phyloP scores from a whole-genome alignment of 2,113 vertebrate genomes.

The Meles meles region DNA sequence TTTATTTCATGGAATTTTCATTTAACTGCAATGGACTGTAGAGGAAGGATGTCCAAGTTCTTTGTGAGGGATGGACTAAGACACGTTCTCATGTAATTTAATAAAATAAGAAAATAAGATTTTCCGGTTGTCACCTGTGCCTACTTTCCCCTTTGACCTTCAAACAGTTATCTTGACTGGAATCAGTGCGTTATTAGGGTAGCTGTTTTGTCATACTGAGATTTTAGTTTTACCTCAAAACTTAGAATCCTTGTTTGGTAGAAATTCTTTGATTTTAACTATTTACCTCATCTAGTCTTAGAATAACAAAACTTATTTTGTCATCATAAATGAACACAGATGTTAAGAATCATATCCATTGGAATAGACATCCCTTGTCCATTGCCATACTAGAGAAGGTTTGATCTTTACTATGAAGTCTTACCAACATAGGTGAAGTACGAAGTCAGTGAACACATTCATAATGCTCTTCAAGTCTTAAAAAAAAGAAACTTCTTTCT shows the following conservation, averaged over 20 bases:
- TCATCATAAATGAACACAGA: background rate
- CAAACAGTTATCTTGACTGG: background rate
- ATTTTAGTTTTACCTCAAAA: background rate
- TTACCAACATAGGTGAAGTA: background rate
- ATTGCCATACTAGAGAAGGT: background rate
- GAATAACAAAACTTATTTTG: background rate
- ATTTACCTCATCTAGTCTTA: background rate
- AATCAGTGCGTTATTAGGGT: background rate
- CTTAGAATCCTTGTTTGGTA: background rate
- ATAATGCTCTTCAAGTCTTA: background rate
- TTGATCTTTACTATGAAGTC: background rate
- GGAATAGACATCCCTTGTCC: background rate
- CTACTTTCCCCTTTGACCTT: background rate
- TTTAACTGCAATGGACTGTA: background rate
- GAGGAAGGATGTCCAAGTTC: background rate
- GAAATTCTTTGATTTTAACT: background rate
- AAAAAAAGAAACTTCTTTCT: no score
- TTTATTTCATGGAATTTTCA: background rate
- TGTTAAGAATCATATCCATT: background rate
- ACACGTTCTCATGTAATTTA: background rate
- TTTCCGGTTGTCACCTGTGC: background rate
- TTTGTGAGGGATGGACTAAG: background rate
- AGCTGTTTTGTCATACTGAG: background rate
- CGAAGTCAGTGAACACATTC: background rate
- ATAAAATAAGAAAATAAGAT: background rate